Percentiles rank a stretch among this genome's conserved stretches.
Conservation (phyloP, 2,797 vertebrate genomes). For the Bryconaethiops microstoma region DNA sequence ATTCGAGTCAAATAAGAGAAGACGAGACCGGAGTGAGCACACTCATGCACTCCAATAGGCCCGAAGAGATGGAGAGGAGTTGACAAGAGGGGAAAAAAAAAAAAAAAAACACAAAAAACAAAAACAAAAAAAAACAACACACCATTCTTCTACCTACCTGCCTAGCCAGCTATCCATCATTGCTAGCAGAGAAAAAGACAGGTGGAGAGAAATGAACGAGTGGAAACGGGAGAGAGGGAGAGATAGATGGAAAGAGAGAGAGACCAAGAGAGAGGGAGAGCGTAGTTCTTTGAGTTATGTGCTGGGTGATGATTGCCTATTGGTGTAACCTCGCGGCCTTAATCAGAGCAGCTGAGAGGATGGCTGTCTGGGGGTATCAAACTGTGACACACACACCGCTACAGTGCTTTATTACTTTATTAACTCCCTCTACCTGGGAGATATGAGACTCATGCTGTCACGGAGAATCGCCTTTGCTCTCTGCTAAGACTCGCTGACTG, state of each 20-base stretch:
- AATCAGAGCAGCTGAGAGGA: slow-evolving; percentile 61
- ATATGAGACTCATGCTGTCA: slow-evolving; percentile 54
- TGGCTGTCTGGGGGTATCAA: slow-evolving; percentile 59
- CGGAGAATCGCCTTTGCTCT: slow-evolving; percentile 30
- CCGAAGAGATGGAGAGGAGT: slow-evolving; percentile 29
- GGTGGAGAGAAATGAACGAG: slow-evolving; percentile 29
- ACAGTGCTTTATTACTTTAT: slow-evolving; percentile 66
- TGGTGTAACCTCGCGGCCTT: slow-evolving; percentile 63
- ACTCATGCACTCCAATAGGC: slow-evolving; percentile 23
- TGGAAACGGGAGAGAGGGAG: slow-evolving; percentile 42
- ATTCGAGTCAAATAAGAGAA: slow-evolving; percentile 2
- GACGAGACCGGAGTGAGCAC: slow-evolving; percentile 2
- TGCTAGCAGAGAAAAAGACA: slow-evolving; percentile 42
- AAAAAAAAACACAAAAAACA: slow-evolving; percentile 22
- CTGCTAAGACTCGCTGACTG: slow-evolving; percentile 14
- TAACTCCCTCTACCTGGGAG: slow-evolving; percentile 58
- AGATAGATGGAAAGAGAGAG: slow-evolving; percentile 35
- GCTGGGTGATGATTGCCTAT: slow-evolving; percentile 64
- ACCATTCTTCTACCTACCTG: slow-evolving; percentile 43
- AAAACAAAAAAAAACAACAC: background rate
- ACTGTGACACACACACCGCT: slow-evolving; percentile 61
- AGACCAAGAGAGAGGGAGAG: slow-evolving; percentile 36
- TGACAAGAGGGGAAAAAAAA: no score
- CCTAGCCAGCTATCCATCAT: slow-evolving; percentile 62
- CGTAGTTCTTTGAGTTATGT: slow-evolving; percentile 59